These are phyloP conservation scores for Oryzias celebensis DNA, from an alignment of 2,113 vertebrate species.

Conservation along the genomic window DNA sequence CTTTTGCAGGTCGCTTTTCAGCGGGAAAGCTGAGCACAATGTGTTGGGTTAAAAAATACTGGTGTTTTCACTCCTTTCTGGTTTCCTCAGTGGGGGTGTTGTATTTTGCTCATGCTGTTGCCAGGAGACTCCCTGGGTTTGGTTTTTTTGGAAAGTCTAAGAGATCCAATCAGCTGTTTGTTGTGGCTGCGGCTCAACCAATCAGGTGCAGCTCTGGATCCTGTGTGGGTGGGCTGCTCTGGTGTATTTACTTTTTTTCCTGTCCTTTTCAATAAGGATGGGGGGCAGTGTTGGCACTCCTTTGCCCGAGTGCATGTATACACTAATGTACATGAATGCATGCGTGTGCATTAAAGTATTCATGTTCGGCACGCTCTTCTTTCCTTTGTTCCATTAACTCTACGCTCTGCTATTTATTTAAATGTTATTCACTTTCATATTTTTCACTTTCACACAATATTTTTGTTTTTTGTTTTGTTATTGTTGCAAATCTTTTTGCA, in stretches of 20 bases:
- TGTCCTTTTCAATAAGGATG: constrained; percentile 4
- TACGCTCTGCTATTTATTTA: not conserved
- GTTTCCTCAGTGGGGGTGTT: constrained; percentile 26
- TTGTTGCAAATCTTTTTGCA: no score
- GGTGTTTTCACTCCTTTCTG: not conserved
- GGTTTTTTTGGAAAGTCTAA: constrained; percentile 45
- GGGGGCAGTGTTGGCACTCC: constrained; percentile 34
- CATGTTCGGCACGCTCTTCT: not conserved
- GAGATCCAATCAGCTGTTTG: constrained; percentile 62
- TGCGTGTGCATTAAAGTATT: not conserved
- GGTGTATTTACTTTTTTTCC: constrained; percentile 40
- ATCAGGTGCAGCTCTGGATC: constrained; percentile 45
- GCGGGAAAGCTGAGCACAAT: constrained; percentile 9
- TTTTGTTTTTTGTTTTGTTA: no score
- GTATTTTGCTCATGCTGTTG: constrained; percentile 67
- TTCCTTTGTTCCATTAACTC: not conserved
- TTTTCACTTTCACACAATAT: no score
- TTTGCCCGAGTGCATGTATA: constrained; percentile 13
- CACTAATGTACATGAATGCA: not conserved
- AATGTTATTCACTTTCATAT: no score
- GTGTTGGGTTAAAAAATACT: no score
- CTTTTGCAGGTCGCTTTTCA: constrained; percentile 10
- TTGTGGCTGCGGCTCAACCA: constrained; percentile 47
- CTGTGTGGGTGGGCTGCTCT: constrained; percentile 59
- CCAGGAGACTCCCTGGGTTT: constrained; percentile 60